Evolutionary conservation across 2,113 vertebrate species (phyloP).

Genomic region (Eudorcas thomsonii): DNA sequence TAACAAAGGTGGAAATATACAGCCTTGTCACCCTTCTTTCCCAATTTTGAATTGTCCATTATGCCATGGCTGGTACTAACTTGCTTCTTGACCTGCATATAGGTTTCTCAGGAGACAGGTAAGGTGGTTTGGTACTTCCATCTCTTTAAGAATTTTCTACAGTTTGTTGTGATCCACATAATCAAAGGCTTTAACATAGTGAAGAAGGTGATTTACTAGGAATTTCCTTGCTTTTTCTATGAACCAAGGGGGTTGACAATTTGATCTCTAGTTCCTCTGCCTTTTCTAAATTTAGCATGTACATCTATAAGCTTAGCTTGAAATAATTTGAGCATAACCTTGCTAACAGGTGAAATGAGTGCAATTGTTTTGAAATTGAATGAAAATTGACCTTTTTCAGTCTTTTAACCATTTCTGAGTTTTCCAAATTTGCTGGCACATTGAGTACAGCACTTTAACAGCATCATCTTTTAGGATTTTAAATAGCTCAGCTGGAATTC

Average conservation of each 20-base stretch:
- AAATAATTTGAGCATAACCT: not conserved
- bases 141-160: not conserved
- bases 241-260: not conserved
- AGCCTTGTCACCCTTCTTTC: not conserved
- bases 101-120: not conserved
- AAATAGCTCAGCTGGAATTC: not conserved
- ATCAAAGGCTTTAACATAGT: not conserved
- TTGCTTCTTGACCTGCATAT: not conserved
- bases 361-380: not conserved
- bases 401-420: not conserved
- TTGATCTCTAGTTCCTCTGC: not conserved
- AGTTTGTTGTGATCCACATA: not conserved
- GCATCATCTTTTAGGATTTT: not conserved
- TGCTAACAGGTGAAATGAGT: not conserved
- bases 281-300: not conserved
- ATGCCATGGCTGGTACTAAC: not conserved
- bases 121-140: not conserved
- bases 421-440: not conserved
- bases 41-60: fast-evolving
- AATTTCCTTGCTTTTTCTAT: not conserved
- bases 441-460: not conserved
- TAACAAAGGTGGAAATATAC: not conserved
- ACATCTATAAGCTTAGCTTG: not conserved
- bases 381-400: not conserved
- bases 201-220: not conserved